Percentiles rank a stretch among this genome's conserved stretches.
These are phyloP conservation scores for Butorides virescens DNA, from an alignment of 2,113 vertebrate species.

Conservation along the genomic window DNA sequence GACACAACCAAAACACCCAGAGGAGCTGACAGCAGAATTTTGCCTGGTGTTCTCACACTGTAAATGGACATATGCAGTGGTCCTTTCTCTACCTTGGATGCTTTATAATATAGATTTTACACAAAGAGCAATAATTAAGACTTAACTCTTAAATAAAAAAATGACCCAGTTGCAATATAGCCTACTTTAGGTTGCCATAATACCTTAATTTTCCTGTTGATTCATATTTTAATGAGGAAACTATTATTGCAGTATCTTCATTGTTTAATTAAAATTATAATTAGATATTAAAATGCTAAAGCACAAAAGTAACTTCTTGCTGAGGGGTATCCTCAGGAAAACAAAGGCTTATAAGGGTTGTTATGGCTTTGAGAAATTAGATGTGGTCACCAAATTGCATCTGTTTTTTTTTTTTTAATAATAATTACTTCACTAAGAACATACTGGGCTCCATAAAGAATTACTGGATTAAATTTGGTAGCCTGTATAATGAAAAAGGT, in stretches of 20 bases:
- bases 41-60: background rate
- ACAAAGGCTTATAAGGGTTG: conserved; percentile 22
- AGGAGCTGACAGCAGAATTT: background rate
- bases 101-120: background rate
- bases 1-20: background rate
- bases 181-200: background rate
- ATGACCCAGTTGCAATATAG: background rate
- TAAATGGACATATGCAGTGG: background rate
- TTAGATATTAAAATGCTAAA: conserved; percentile 58
- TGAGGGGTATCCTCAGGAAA: conserved; percentile 48
- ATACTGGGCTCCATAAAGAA: background rate
- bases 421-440: conserved; percentile 3
- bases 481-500: conserved; percentile 35
- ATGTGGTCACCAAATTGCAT: conserved; percentile 32
- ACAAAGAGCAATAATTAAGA: background rate
- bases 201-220: conserved; percentile 44
- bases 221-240: conserved; percentile 54
- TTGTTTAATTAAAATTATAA: conserved; percentile 66
- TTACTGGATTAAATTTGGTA: conserved; percentile 21
- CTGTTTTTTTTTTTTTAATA: conserved; percentile 2
- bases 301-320: conserved; percentile 40
- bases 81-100: background rate
- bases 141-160: background rate
- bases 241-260: conserved; percentile 34
- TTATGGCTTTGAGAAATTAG: conserved; percentile 44